Base-by-base conservation (phyloP, 2,888 invertebrate genomes). In the Ormyrus pomaceus region DNA sequence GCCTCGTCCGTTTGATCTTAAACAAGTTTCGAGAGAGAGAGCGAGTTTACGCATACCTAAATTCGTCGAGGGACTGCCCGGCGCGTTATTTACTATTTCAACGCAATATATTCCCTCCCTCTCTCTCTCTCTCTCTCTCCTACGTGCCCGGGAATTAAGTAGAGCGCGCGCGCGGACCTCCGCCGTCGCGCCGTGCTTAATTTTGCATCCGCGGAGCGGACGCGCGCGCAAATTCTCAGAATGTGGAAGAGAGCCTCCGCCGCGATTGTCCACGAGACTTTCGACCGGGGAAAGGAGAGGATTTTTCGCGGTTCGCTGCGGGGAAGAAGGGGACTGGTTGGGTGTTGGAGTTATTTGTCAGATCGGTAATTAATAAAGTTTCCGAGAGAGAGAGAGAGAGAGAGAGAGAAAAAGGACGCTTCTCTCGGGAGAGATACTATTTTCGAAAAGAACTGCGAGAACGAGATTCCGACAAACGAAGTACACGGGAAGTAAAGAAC, bases 131-230 rank as follows among this genome's bases (percentile, higher is more conserved):
- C 50, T 11, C 45, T 51, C 61, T 6, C 11, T 62, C 7, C 3
- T 53, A 69, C 70, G 78, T 61, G 55, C 61, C 62, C 56, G 48
- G 34, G 68, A 78, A 72, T 73, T 78, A 78, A 78, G 72, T 78
- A 66, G 78, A 68, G 34, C 77, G 62, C 61, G 65, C 50, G 48
- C 64, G 58, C 8, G 55, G 6, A 13, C 62, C 64, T 55, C 56
- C 46, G 45, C 53, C 62, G 69, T 46, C 48, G 65, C 51, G 45
- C 62, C n/a, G 55, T 61, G 78, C 6, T 73, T 72, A 73, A 73
- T 78, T 78, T 66, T 73, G 73, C 61, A 78, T 78, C 68, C 61
- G n/a, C n/a, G n/a, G n/a, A n/a, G 19, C 13, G 11, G 51, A 8
- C 53, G 48, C 55, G 48, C 48, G 50, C 19, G 7, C 62, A 51